phyloP scores from a whole-genome alignment of 2,113 vertebrate genomes.

The Rhipidura dahli region DNA sequence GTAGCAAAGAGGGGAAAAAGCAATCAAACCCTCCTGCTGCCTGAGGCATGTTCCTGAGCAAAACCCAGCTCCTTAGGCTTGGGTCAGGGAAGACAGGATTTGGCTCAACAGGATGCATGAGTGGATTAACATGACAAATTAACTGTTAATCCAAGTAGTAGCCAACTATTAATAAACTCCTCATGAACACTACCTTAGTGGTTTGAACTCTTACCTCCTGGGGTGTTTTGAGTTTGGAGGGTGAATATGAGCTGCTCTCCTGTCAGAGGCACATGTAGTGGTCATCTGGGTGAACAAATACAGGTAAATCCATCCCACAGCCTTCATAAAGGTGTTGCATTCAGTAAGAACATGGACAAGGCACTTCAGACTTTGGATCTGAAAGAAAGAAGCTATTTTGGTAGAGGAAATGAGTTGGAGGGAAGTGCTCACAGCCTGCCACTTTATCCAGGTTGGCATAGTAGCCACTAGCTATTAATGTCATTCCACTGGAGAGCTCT shows the following conservation, averaged over 20 bases:
- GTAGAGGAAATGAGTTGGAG: not conserved
- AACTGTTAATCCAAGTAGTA: conserved; percentile 44
- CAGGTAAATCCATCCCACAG: not conserved
- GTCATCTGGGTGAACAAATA: not conserved
- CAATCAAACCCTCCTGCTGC: not conserved
- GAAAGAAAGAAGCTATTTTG: not conserved
- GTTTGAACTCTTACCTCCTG: not conserved
- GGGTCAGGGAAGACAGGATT: not conserved
- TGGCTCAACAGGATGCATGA: conserved; percentile 8
- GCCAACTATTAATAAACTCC: conserved; percentile 35
- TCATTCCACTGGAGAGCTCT: not conserved
- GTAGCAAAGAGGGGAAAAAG: not conserved
- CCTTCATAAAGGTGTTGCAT: not conserved
- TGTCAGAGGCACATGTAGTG: not conserved
- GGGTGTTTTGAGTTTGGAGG: not conserved
- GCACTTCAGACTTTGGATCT: not conserved
- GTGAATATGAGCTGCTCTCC: not conserved
- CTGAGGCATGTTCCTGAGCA: not conserved
- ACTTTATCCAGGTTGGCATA: not conserved
- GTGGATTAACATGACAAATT: conserved; percentile 48
- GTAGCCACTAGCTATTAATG: not conserved
- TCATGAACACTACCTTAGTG: not conserved
- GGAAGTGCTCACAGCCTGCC: not conserved
- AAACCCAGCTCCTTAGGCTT: not conserved
- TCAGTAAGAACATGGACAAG: not conserved